phyloP scores from a whole-genome alignment of 2,888 invertebrate genomes.

The Matsumyia berberina region DNA sequence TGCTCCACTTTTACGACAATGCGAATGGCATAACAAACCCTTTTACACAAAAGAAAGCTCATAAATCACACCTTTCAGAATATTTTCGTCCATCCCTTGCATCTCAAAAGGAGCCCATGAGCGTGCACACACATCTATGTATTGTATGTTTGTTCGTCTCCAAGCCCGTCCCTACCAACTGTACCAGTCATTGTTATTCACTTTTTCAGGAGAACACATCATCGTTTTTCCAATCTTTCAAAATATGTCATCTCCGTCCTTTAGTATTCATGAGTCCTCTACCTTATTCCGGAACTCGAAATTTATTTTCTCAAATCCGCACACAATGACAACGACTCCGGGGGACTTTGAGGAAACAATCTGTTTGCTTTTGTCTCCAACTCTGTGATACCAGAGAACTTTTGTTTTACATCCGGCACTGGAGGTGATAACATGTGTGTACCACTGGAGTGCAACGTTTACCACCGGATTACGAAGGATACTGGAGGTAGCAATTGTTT shows the following conservation, averaged over 20 bases:
- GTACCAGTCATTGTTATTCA: conserved; percentile 45
- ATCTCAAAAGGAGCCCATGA: not conserved
- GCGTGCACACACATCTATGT: no score
- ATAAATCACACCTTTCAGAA: conserved; percentile 63
- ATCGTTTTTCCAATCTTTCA: conserved; percentile 48
- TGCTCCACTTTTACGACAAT: conserved; percentile 38
- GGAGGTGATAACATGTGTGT: conserved; percentile 39
- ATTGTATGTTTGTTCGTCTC: not conserved
- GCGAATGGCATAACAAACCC: conserved; percentile 28
- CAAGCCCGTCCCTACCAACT: not conserved
- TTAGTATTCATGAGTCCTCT: conserved; percentile 56
- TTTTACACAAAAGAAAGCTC: conserved; percentile 43
- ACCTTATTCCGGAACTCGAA: conserved; percentile 48
- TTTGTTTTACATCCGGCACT: conserved; percentile 50
- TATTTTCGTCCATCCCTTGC: conserved; percentile 51
- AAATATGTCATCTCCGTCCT: conserved; percentile 54
- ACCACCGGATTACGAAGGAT: conserved; percentile 35
- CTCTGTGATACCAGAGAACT: conserved; percentile 50
- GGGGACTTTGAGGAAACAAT: conserved; percentile 48
- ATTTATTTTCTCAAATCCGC: conserved; percentile 60
- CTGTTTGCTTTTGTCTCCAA: conserved; percentile 63
- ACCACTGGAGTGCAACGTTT: conserved; percentile 19
- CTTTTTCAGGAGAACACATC: conserved; percentile 19
- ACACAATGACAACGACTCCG: conserved; percentile 12
- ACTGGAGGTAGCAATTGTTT: conserved; percentile 14